A percentile compares a stretch with the other conserved stretches of the same genome.
Conservation (phyloP, 2,797 vertebrate species). For the Falco rusticolus region DNA sequence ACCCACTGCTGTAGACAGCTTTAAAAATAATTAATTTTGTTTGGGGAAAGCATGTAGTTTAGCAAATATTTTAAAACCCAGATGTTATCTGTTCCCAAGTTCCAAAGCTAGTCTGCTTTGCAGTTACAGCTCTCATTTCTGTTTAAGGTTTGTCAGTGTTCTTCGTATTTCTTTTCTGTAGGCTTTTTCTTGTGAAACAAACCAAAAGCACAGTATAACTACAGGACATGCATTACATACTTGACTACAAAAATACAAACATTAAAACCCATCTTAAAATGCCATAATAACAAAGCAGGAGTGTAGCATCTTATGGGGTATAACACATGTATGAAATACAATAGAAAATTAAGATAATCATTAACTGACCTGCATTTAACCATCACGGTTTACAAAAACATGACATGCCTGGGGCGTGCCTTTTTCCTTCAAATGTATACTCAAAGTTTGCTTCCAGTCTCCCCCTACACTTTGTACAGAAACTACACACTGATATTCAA, state of each 20-base stretch:
- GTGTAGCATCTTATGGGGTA: neutral
- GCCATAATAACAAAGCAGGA: neutral
- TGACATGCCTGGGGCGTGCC: neutral
- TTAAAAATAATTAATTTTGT: neutral
- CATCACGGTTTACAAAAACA: neutral
- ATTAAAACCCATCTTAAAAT: neutral
- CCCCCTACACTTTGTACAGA: neutral
- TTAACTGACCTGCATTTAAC: neutral
- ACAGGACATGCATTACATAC: neutral
- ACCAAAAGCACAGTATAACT: neutral
- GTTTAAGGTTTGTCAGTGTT: neutral
- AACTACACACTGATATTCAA: neutral
- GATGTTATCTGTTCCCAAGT: neutral
- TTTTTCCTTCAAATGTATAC: neutral
- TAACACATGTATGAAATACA: neutral
- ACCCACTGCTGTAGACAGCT: neutral
- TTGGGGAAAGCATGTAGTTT: neutral
- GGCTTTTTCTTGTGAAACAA: slow-evolving; percentile 21
- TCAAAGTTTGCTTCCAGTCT: neutral
- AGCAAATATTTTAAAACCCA: neutral
- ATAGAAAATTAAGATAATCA: neutral
- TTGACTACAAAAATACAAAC: neutral
- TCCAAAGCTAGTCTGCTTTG: neutral
- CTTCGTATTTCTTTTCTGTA: neutral
- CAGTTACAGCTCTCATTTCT: neutral